Evolutionary conservation across 2,888 invertebrate genomes (phyloP).

Genomic region (Noctuana brunneofusca): DNA sequence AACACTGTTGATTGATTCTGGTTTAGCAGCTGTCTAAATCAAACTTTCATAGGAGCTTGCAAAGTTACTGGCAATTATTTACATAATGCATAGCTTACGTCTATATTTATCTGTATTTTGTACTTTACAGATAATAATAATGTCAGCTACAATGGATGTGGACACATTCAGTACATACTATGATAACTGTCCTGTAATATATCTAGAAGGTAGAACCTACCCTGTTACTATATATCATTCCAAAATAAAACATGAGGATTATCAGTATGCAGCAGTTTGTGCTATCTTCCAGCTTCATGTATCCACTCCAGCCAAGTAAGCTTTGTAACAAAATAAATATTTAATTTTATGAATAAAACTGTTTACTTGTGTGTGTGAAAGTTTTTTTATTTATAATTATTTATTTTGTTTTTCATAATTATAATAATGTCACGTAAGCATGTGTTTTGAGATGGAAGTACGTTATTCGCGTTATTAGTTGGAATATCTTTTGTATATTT

Average conservation of each 20-base stretch:
- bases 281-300: constrained; percentile 95
- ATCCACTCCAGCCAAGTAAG: constrained; percentile 90
- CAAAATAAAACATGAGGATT: constrained; percentile 89
- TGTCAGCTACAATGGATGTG: constrained; percentile 98
- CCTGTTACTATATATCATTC: constrained; percentile 90
- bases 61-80: not conserved
- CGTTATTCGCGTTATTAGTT: no score
- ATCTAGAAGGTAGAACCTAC: constrained; percentile 94
- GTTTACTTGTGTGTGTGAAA: no score
- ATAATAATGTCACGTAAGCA: no score
- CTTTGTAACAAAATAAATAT: no score
- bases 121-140: constrained; percentile 88
- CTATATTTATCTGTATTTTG: not conserved
- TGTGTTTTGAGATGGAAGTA: no score
- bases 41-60: no score
- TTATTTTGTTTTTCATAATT: no score
- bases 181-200: constrained; percentile 91
- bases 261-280: constrained; percentile 90
- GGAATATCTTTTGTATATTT: not conserved
- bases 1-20: no score
- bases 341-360: no score
- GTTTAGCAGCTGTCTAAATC: no score
- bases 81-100: no score
- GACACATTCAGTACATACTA: constrained; percentile 96
- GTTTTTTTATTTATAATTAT: no score